Evolutionary conservation across 2,888 invertebrate species (phyloP).

Genomic region (Podabrus alpinus): DNA sequence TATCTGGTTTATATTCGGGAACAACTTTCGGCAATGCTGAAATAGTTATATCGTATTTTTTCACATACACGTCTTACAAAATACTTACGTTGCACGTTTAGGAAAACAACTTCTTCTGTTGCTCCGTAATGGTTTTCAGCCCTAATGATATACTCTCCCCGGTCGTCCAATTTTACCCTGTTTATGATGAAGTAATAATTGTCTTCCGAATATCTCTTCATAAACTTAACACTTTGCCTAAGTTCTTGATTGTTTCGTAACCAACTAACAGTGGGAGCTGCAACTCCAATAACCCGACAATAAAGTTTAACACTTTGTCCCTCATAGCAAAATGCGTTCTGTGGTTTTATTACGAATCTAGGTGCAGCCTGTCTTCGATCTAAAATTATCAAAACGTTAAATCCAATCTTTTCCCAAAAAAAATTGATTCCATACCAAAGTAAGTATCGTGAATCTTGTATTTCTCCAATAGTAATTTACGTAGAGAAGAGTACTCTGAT

Average conservation of each 20-base stretch:
- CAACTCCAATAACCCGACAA: conserved; percentile 93
- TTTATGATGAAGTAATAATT: conserved; percentile 98
- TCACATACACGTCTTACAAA: not conserved
- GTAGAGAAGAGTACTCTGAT: conserved; percentile 95
- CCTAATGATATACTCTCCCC: conserved; percentile 95
- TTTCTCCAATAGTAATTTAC: conserved; percentile 93
- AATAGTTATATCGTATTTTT: conserved; percentile 31
- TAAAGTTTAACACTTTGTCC: conserved; percentile 97
- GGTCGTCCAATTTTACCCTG: conserved; percentile 91
- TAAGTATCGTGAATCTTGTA: conserved; percentile 95
- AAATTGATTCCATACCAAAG: conserved; percentile 69
- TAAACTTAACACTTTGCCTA: conserved; percentile 96
- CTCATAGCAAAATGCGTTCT: conserved; percentile 94
- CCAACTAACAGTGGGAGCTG: conserved; percentile 95
- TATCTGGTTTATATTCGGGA: conserved; percentile 69
- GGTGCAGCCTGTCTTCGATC: conserved; percentile 98
- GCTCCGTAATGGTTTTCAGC: conserved; percentile 97
- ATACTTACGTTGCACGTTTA: conserved; percentile 89
- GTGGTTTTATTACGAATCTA: conserved; percentile 95
- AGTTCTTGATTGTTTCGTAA: conserved; percentile 90
- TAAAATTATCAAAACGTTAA: conserved; percentile 46
- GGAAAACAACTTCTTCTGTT: conserved; percentile 93
- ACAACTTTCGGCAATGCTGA: conserved; percentile 76
- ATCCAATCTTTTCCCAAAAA: conserved; percentile 1
- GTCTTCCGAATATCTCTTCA: conserved; percentile 96